Evolutionary conservation across 2,888 invertebrate species (phyloP).

Genomic region (Zelleria hepariella): DNA sequence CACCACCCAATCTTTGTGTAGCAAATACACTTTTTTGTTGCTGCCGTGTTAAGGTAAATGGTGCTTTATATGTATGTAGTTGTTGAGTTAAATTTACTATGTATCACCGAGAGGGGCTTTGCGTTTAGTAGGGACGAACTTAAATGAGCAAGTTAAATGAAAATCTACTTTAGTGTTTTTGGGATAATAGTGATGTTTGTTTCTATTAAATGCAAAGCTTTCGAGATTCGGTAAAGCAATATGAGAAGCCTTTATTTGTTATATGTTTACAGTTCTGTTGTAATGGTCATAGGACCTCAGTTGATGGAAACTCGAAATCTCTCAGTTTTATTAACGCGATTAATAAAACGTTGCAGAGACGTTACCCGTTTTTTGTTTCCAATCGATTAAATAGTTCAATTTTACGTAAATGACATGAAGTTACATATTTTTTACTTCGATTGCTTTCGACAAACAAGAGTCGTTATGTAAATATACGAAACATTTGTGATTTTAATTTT

Average conservation of each 20-base stretch:
- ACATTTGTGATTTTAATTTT: constrained; percentile 54
- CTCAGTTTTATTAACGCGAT: constrained; percentile 36
- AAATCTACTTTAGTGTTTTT: not conserved
- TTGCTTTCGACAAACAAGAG: not conserved
- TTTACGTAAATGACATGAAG: not conserved
- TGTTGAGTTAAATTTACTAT: constrained; percentile 26
- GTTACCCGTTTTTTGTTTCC: not conserved
- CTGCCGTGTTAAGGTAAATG: constrained; percentile 50
- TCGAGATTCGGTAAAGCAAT: constrained; percentile 31
- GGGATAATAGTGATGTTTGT: not conserved
- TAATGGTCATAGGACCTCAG: constrained; percentile 15
- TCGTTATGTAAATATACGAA: constrained; percentile 49
- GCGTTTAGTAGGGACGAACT: not conserved
- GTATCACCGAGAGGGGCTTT: not conserved
- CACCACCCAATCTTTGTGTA: not conserved
- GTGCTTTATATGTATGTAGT: constrained; percentile 50
- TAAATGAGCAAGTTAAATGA: not conserved
- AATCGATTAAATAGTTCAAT: not conserved
- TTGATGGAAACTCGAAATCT: constrained; percentile 27
- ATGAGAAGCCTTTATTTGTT: constrained; percentile 27
- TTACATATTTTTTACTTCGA: constrained; percentile 1
- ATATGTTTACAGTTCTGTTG: constrained; percentile 18
- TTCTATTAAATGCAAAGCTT: not conserved
- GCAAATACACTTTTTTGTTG: constrained; percentile 33
- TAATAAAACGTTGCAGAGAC: constrained; percentile 13